A percentile compares a stretch with the other conserved stretches of the same genome.
These are phyloP conservation scores for Pammene fasciana DNA, from an alignment of 2,888 invertebrate genomes.

Conservation along the genomic window DNA sequence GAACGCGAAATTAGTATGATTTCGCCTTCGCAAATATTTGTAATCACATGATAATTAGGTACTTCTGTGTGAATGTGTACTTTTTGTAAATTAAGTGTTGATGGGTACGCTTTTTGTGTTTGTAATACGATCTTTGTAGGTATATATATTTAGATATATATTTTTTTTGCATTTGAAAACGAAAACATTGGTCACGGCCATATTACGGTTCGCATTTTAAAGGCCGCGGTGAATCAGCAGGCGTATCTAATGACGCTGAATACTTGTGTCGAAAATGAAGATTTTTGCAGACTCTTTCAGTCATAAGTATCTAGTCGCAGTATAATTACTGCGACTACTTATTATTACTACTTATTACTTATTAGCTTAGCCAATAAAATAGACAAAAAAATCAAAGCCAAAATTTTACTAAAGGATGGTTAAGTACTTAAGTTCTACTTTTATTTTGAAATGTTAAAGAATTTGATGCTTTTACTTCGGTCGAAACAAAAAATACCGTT, in stretches of 20 bases:
- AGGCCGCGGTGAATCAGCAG: too few relatives aligned
- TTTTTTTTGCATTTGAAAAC: slow-evolving; percentile 22
- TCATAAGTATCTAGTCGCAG: too few relatives aligned
- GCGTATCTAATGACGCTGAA: background rate
- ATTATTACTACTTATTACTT: too few relatives aligned
- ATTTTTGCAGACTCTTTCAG: background rate
- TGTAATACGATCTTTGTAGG: background rate
- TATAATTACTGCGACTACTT: too few relatives aligned
- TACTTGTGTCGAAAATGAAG: background rate
- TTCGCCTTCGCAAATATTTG: slow-evolving; percentile 2
- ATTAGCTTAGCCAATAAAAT: too few relatives aligned
- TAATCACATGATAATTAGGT: slow-evolving; percentile 2
- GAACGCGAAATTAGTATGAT: slow-evolving; percentile 3
- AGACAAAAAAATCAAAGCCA: too few relatives aligned
- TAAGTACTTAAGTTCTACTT: too few relatives aligned
- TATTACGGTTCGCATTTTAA: background rate
- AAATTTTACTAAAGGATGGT: too few relatives aligned
- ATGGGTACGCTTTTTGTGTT: background rate
- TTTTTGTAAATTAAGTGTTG: background rate
- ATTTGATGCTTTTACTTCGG: too few relatives aligned
- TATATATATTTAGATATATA: background rate
- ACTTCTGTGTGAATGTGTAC: background rate
- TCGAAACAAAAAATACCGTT: too few relatives aligned
- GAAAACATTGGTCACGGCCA: slow-evolving; percentile 2
- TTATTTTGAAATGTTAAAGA: too few relatives aligned